A percentile compares a stretch with the other conserved stretches of the same genome.
Evolutionary conservation across 1,140 invertebrate genomes (phyloP).

Genomic region (Harpegnathos saltator): DNA sequence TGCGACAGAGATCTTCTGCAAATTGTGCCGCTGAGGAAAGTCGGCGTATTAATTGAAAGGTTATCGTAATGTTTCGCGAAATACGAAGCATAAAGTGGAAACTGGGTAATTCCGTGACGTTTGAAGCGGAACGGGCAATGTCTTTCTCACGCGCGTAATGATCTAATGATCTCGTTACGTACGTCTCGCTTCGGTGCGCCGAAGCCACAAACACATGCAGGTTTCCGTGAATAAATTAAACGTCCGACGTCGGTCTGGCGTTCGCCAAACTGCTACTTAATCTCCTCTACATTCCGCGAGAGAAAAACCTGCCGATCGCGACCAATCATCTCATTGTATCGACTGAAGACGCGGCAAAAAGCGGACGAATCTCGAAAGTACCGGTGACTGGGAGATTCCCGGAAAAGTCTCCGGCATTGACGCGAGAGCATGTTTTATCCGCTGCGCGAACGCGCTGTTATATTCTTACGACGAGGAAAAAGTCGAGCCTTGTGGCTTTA

Average conservation of each 20-base stretch:
- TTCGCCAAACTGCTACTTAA: conserved; percentile 3
- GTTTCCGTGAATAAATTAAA: conserved; percentile 40
- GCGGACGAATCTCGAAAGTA: neutral
- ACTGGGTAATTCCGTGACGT: conserved; percentile 1
- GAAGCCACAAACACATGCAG: conserved; percentile 2
- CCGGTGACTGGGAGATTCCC: neutral
- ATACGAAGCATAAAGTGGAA: too few species aligned
- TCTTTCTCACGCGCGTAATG: too few species aligned
- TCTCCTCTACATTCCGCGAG: neutral
- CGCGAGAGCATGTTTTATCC: neutral
- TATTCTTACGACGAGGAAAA: neutral
- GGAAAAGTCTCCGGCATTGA: neutral
- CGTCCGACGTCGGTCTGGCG: too few species aligned
- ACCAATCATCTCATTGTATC: conserved; percentile 5
- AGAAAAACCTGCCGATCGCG: neutral
- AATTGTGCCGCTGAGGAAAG: too few species aligned
- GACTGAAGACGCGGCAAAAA: neutral
- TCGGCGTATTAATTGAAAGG: too few species aligned
- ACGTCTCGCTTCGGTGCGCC: neutral
- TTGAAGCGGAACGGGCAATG: neutral
- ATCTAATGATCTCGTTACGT: conserved; percentile 5
- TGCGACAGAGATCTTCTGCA: neutral
- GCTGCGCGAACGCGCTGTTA: too few species aligned
- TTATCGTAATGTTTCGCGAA: too few species aligned
- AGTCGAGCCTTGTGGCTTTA: conserved; percentile 84